Base-by-base conservation (phyloP, 2,113 vertebrate genomes). In the Anoura caudifer region DNA sequence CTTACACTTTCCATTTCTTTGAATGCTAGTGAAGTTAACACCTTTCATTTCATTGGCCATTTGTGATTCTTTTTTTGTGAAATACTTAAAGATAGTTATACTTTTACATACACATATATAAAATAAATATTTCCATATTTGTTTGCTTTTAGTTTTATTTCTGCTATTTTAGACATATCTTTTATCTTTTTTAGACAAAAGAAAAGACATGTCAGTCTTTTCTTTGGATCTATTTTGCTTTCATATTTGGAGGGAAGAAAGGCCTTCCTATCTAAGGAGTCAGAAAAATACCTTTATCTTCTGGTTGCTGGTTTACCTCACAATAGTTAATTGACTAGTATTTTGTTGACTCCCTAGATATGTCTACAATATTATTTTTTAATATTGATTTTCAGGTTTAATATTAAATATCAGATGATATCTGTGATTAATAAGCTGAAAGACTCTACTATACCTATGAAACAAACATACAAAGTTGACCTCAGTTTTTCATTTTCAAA, bases 401-500 rank as follows among this genome's bases (percentile, higher is more conserved):
- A 73, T 96, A 31, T 97, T 96, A 82, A 94, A 45, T 91, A 70
- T 63, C 20, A 92, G 13, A 86, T 89, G 90, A 72, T 1, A 89
- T 87, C 47, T 86, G 7, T 94, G 38, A 69, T 41, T 6, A 88
- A 2, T 95, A 95, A 89, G 41, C 41, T 86, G 14, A 95, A 82
- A 73, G 26, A 90, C 75, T 73, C 3, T 90, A 26, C 90, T 90
- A 22, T 69, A 76, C 17, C 15, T 59, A 52, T 90, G 50, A 97
- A 96, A 84, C 50, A 72, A 36, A 69, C 67, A 81, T n/a, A 50
- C 43, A 79, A 61, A 88, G 20, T 79, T 81, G n/a, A 65, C 43
- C 56, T 69, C 94, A 89, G 24, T 88, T 91, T 94, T 96, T 91
- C 33, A 79, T 69, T 96, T 85, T 94, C n/a, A 63, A 83, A 90